phyloP scores from a whole-genome alignment of 2,113 vertebrate species.

The Corythaixoides concolor region DNA sequence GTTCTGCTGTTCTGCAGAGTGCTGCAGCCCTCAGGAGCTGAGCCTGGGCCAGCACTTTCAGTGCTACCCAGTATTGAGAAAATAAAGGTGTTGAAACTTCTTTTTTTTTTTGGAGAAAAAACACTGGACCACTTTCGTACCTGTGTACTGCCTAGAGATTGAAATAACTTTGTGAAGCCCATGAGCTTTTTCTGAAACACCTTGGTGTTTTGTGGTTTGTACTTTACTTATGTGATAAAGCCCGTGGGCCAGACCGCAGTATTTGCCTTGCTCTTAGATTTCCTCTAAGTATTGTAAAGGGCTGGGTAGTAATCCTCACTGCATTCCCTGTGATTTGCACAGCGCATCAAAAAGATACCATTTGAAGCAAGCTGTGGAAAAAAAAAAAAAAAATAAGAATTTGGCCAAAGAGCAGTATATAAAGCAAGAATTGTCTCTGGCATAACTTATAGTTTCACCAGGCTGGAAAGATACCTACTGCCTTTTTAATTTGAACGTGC shows the following conservation, averaged over 20 bases:
- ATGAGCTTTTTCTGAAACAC: not conserved
- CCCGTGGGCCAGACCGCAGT: not conserved
- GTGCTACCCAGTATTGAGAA: not conserved
- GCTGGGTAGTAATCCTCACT: not conserved
- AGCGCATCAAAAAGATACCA: not conserved
- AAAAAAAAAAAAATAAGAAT: not conserved
- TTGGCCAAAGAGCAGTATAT: not conserved
- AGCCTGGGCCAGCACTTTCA: not conserved
- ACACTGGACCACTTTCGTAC: not conserved
- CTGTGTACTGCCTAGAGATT: not conserved
- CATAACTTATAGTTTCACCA: not conserved
- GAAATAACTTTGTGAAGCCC: not conserved
- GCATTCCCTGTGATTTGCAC: not conserved
- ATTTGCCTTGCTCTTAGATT: not conserved
- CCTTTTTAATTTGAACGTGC: not conserved
- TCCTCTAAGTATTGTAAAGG: not conserved
- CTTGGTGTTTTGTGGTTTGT: too few species aligned
- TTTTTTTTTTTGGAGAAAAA: not conserved
- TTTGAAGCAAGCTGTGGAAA: not conserved
- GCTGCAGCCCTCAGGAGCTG: not conserved
- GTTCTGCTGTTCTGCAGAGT: not conserved
- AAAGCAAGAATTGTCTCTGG: not conserved
- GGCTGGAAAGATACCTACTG: not conserved
- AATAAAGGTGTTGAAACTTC: not conserved
- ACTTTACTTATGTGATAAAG: rapidly evolving